Percentiles rank a stretch among this genome's conserved stretches.
Conservation (phyloP, 2,888 invertebrate species). For the Chorisops tibialis region DNA sequence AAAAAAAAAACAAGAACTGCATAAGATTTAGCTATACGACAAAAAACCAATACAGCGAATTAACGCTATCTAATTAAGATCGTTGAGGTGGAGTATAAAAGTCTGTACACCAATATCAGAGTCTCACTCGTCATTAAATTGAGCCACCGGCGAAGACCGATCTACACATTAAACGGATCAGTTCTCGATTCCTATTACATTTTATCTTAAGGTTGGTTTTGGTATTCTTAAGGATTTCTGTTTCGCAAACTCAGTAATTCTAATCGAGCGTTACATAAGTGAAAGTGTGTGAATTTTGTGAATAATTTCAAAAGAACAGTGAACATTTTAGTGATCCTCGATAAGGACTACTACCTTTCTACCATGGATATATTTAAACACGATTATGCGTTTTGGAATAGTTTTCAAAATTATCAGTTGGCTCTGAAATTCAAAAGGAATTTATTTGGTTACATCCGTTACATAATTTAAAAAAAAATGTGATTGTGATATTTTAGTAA, state of each 20-base stretch:
- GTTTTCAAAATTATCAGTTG: not conserved
- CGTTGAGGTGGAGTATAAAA: slow-evolving; percentile 19
- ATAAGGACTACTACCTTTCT: not conserved
- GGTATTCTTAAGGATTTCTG: too few relatives aligned
- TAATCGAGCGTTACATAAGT: not conserved
- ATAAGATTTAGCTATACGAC: not conserved
- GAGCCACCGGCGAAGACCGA: slow-evolving; percentile 27
- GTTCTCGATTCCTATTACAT: slow-evolving; percentile 6
- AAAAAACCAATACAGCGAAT: not conserved
- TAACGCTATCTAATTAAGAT: slow-evolving; percentile 6
- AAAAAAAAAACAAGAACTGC: not conserved
- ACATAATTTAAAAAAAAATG: too few relatives aligned
- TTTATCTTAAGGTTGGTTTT: slow-evolving; percentile 14
- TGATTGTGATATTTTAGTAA: too few relatives aligned
- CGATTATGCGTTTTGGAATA: not conserved
- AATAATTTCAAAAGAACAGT: not conserved
- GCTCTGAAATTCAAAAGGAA: too few relatives aligned
- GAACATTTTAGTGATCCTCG: not conserved
- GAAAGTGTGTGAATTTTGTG: not conserved
- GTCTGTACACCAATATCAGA: slow-evolving; percentile 11
- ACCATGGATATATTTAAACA: not conserved
- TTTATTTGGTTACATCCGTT: too few relatives aligned
- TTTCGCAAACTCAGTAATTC: too few relatives aligned
- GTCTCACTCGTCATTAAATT: slow-evolving; percentile 28
- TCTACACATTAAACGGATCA: not conserved